These are phyloP conservation scores for Holocentrus rufus DNA, from an alignment of 2,797 vertebrate species.

Conservation along the genomic window DNA sequence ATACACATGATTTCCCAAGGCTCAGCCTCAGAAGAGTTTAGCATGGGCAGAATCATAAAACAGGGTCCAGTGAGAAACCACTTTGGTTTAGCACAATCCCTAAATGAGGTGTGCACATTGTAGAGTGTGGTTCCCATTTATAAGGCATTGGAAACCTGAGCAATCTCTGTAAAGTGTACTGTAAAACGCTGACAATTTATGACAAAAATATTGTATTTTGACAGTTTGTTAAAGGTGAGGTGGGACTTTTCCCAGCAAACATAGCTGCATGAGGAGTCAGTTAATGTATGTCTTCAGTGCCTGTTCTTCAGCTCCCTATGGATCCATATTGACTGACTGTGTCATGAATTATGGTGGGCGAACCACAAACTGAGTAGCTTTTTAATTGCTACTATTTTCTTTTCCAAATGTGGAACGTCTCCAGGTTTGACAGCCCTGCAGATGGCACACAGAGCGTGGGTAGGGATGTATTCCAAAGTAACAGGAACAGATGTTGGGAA, in stretches of 20 bases:
- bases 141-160: slow-evolving; percentile 11
- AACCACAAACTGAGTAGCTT: slow-evolving; percentile 6
- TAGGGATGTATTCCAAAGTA: slow-evolving; percentile 6
- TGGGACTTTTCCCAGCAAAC: not conserved
- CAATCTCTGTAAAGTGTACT: slow-evolving; percentile 20
- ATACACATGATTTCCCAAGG: slow-evolving; percentile 8
- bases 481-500: slow-evolving; percentile 30
- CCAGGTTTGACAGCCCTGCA: slow-evolving; percentile 10
- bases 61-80: slow-evolving; percentile 20
- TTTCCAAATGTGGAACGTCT: slow-evolving; percentile 8
- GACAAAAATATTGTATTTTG: slow-evolving; percentile 3
- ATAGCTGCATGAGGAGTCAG: not conserved
- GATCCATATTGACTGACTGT: slow-evolving; percentile 1
- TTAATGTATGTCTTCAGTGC: not conserved
- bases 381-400: slow-evolving; percentile 26
- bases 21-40: not conserved
- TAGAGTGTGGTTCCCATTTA: slow-evolving; percentile 16
- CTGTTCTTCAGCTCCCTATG: not conserved
- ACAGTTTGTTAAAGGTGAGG: not conserved
- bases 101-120: slow-evolving; percentile 26
- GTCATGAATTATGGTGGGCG: slow-evolving; percentile 10
- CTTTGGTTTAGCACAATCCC: slow-evolving; percentile 10
- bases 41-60: slow-evolving; percentile 2
- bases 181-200: slow-evolving; percentile 1
- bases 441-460: slow-evolving; percentile 15